These are phyloP conservation scores for Pseudomyrmex cubaensis DNA, from an alignment of 1,140 invertebrate species.

Conservation along the genomic window DNA sequence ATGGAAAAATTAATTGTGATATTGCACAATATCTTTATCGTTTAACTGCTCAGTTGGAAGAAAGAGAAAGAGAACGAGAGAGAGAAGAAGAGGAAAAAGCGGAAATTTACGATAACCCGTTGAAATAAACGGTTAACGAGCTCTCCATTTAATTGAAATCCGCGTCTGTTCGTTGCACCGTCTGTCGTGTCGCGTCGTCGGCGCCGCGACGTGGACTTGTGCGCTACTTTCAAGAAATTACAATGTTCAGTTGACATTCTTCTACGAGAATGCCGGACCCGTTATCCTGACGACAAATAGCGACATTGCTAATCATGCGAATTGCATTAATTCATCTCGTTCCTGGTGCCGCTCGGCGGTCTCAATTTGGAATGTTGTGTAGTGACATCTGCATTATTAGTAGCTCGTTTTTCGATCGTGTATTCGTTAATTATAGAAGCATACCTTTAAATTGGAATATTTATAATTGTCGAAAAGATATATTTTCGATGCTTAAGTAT, in stretches of 20 bases:
- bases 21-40: conserved; percentile 25
- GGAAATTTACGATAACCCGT: conserved; percentile 24
- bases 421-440: not conserved
- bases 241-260: conserved; percentile 62
- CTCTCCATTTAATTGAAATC: conserved; percentile 67
- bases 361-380: not conserved
- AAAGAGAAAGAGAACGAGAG: not conserved
- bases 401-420: not conserved
- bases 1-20: conserved; percentile 48
- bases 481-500: not conserved
- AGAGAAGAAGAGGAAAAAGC: not conserved
- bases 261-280: conserved; percentile 27
- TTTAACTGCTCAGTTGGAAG: not conserved
- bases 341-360: not conserved
- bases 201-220: conserved; percentile 15
- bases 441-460: not conserved
- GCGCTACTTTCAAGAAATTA: conserved; percentile 62
- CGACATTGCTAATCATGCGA: conserved; percentile 26
- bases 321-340: conserved; percentile 51
- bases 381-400: not conserved
- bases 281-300: conserved; percentile 60
- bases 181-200: conserved; percentile 44
- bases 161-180: conserved; percentile 14
- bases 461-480: not conserved
- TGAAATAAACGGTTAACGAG: conserved; percentile 56